Conservation (phyloP, 2,797 vertebrate genomes). For the Ctenochaetus hawaiiensis region DNA sequence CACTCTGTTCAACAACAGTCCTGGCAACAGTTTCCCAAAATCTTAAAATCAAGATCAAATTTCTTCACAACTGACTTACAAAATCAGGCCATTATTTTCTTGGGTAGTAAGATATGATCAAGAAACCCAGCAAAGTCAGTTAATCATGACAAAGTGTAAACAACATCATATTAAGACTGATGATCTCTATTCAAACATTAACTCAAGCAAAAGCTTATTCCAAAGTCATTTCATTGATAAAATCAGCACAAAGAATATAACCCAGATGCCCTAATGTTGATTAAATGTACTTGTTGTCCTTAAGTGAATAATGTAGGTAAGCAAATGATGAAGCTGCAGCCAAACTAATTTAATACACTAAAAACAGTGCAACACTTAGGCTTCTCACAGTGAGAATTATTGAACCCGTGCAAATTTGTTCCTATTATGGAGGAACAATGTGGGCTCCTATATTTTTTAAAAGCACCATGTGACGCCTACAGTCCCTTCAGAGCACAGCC, state of each 20-base stretch:
- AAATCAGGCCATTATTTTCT: constrained; percentile 3
- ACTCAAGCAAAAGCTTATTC: not conserved
- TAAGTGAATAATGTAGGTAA: not conserved
- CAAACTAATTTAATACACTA: not conserved
- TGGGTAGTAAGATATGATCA: not conserved
- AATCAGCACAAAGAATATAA: not conserved
- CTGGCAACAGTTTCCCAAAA: not conserved
- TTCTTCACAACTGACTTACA: constrained; percentile 8
- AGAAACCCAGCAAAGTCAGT: constrained; percentile 3
- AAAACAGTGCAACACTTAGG: not conserved
- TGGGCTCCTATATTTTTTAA: not conserved
- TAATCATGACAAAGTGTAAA: constrained; percentile 9
- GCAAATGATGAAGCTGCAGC: not conserved
- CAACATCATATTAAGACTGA: not conserved
- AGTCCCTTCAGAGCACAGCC: constrained; percentile 5
- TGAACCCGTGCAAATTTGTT: not conserved
- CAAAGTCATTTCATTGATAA: not conserved
- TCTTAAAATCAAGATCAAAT: constrained; percentile 2
- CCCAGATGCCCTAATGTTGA: not conserved
- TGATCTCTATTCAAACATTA: too few species aligned
- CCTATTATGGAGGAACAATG: constrained; percentile 2
- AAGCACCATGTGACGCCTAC: constrained; percentile 13
- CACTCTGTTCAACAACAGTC: not conserved
- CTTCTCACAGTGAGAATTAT: not conserved
- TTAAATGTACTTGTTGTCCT: not conserved